A percentile compares a stretch with the other conserved stretches of the same genome.
These are phyloP conservation scores for Crocodylus rhombifer DNA, from an alignment of 2,797 vertebrate species.

Conservation along the genomic window DNA sequence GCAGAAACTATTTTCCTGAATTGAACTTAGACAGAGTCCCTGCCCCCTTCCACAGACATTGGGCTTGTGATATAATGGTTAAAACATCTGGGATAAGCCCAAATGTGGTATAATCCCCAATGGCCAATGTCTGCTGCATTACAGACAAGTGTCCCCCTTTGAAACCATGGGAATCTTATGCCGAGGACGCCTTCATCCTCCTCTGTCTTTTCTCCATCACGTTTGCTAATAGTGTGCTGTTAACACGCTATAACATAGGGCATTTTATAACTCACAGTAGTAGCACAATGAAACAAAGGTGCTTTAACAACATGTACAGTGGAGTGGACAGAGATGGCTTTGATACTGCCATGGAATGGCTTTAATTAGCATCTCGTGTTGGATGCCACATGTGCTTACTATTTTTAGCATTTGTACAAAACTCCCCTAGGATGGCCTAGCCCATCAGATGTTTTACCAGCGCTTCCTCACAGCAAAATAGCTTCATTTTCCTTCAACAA, in stretches of 20 bases:
- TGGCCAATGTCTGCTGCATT: not conserved
- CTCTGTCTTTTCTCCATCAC: not conserved
- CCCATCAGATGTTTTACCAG: conserved; percentile 14
- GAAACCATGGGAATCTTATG: not conserved
- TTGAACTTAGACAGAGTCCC: conserved; percentile 3
- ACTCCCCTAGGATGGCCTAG: not conserved
- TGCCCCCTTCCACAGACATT: conserved; percentile 18
- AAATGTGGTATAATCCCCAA: not conserved
- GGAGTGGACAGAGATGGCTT: not conserved
- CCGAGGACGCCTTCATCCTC: not conserved
- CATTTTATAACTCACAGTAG: not conserved
- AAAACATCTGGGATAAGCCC: conserved; percentile 48
- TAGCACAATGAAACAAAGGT: not conserved
- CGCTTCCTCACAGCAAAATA: conserved; percentile 19
- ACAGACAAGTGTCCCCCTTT: not conserved
- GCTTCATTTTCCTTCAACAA: not conserved
- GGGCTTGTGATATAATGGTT: conserved; percentile 18
- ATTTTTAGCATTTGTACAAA: conserved; percentile 14
- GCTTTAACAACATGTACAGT: fast-evolving
- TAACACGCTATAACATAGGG: not conserved
- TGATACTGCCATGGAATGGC: not conserved
- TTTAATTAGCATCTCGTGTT: not conserved
- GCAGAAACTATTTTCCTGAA: conserved; percentile 20
- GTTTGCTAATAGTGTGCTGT: not conserved
- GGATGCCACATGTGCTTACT: not conserved